Evolutionary conservation across 2,113 vertebrate genomes (phyloP), one percentile per base, ranked within the genome.

Genomic region (Rhinolophus sinicus): DNA sequence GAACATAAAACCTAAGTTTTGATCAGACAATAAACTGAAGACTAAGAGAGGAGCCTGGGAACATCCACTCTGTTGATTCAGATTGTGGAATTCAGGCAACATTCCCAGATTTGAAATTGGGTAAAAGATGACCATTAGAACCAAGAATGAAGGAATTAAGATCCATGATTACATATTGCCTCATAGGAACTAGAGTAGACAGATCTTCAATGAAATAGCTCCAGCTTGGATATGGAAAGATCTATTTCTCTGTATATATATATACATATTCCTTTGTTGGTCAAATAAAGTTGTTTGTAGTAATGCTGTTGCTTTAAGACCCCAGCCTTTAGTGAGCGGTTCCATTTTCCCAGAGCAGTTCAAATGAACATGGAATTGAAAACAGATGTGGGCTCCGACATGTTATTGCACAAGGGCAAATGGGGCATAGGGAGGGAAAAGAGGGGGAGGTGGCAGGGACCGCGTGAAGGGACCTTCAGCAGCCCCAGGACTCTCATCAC

Each of bases 361-460:
- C 95, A 94, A 97, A 90, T 26, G 98, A 97, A 82, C 97, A 83
- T 78, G 84, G 3, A 40, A 98, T 97, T 98, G 97, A 97, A 98
- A 98, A 93, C 98, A 97, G 98, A 98, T 98, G 98, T 87, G 33
- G 75, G 93, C 93, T 93, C 90, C 92, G 67, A 95, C 77, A 4
- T 95, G 85, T 97, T 94, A 92, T 94, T 98, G 97, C 88, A 95
- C 15, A 54, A 97, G 97, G 98, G 97, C 35, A 50, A 97, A 77
- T 9, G 47, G 97, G 94, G 96, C 97, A 96, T 1, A 40, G 12
- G 1, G 47, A 96, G 97, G 96, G 84, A 47, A 87, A 86, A 40
- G 88, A 93, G 96, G 96, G 92, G 93, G 12, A 65, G 96, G 96
- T 2, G 14, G 96, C 75, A 69, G 88, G 93, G 94, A 96, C 40